Base-by-base conservation (phyloP, 2,797 vertebrate species). In the Prunella strophiata region DNA sequence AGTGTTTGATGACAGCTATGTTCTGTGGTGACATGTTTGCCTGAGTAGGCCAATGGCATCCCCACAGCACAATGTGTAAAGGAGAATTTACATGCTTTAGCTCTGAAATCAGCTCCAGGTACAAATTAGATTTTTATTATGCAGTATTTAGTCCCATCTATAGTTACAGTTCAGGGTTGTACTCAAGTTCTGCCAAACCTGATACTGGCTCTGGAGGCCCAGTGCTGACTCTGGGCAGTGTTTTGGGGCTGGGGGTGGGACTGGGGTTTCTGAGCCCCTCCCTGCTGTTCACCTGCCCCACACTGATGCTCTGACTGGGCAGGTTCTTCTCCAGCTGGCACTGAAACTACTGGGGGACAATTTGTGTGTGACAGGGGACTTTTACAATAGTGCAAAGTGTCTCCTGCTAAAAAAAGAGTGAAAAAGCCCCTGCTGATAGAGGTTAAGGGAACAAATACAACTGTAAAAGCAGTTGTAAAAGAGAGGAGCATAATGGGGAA, bases 51-150 rank as follows among this genome's bases (percentile, higher is more conserved):
- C 89, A 66, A 9, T 40, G 43, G 80, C 63, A 51, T 40, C 62
- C 72, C 43, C 17, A 25, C 17, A 36, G 65, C 74, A 34, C 6
- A 15, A 3, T 19, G 58, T 40, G 5, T 29, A 38, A 21, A 58
- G 27, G n/a, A 55, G 34, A 50, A 16, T 30, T 20, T 27, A 34
- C n/a, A 8, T 51, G 58, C 62, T 62, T 66, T 51, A 66, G 67
- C 40, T 75, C 51, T 90, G 76, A 51, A 52, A 63, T 90, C 32
- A 13, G 32, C 22, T 82, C 51, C 63, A 84, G 77, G 85, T 93
- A 52, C 71, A n/a, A 42, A 29, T 67, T 30, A 48, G 55, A 66
- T 78, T 81, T 73, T 72, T 57, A 47, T 73, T 70, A 7, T 90
- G 51, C 58, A 81, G 29, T 75, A 59, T 45, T 70, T 34, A 26